These are phyloP conservation scores for Drosophila fuyamai DNA, from an alignment of 1,140 invertebrate genomes.

Conservation along the genomic window DNA sequence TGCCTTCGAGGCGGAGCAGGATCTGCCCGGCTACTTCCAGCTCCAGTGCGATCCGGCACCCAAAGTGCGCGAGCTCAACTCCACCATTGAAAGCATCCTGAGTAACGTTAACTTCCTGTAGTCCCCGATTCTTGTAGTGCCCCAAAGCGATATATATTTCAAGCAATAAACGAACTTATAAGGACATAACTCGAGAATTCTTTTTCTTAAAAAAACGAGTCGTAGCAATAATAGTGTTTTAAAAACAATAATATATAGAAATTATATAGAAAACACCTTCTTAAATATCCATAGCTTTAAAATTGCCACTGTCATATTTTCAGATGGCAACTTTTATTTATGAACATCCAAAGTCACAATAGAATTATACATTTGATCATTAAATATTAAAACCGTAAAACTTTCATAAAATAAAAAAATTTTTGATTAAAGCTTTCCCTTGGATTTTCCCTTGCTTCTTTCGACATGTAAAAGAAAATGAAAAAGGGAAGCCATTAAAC, in stretches of 20 bases:
- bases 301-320: no score
- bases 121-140: conserved; percentile 1
- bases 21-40: conserved; percentile 76
- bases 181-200: neutral
- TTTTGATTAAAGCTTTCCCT: neutral
- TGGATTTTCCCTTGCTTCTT: no score
- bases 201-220: neutral
- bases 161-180: conserved; percentile 52
- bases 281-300: no score
- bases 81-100: conserved; percentile 74
- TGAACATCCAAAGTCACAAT: neutral
- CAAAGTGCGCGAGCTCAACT: conserved; percentile 41
- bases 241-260: no score
- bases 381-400: neutral
- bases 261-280: no score
- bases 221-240: no score
- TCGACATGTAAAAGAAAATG: neutral
- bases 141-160: conserved; percentile 20
- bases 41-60: conserved; percentile 57
- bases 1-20: conserved; percentile 65
- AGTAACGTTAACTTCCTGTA: conserved; percentile 81
- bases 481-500: conserved; percentile 2
- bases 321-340: no score
- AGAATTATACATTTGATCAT: neutral
- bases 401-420: neutral